These are phyloP conservation scores for Ladona fulva DNA, from an alignment of 1,140 invertebrate species.

Conservation along the genomic window DNA sequence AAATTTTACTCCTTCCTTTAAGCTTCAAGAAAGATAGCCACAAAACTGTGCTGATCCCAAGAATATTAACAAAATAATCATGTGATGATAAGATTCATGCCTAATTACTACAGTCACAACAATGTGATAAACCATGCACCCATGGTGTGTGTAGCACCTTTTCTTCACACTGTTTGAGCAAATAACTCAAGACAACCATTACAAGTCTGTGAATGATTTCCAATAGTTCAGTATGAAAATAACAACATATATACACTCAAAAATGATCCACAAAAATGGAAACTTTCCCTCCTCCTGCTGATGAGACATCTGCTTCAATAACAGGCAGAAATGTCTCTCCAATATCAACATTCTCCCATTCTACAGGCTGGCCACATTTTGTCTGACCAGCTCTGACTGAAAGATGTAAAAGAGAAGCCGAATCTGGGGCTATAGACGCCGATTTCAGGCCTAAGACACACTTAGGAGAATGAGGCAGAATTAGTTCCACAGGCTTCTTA, in stretches of 20 bases:
- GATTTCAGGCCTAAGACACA: not conserved
- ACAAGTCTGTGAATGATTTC: too few species aligned
- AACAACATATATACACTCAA: not conserved
- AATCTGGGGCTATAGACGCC: not conserved
- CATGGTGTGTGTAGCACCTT: too few species aligned
- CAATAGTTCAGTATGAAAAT: too few species aligned
- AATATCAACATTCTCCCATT: not conserved
- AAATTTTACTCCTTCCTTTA: too few species aligned
- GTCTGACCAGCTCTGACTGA: not conserved
- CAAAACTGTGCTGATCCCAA: too few species aligned
- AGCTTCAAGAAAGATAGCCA: too few species aligned
- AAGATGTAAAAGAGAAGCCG: not conserved
- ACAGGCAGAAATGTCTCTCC: not conserved
- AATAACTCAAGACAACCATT: too few species aligned
- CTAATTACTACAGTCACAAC: too few species aligned
- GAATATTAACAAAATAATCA: too few species aligned
- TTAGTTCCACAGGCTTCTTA: conserved; percentile 72
- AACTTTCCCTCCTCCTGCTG: not conserved
- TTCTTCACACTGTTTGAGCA: too few species aligned
- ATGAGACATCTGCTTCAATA: not conserved
- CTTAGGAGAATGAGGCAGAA: conserved; percentile 34
- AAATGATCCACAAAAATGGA: not conserved
- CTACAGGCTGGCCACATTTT: not conserved
- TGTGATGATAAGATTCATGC: too few species aligned
- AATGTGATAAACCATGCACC: too few species aligned